A percentile compares a stretch with the other conserved stretches of the same genome.
These are phyloP conservation scores for Eristalis tenax DNA, from an alignment of 2,888 invertebrate species.

Conservation along the genomic window DNA sequence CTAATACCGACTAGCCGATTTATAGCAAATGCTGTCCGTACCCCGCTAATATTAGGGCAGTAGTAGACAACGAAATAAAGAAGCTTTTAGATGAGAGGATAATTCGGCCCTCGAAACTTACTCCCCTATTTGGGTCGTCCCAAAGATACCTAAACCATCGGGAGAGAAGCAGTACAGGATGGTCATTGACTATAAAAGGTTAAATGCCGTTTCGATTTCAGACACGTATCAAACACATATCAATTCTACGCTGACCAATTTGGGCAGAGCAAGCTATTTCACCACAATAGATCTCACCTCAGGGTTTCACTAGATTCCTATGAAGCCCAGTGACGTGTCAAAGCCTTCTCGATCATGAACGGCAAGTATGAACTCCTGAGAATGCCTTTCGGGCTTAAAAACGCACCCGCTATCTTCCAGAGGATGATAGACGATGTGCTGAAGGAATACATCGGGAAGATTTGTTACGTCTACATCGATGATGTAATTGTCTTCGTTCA, in stretches of 20 bases:
- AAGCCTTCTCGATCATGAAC: too few relatives aligned
- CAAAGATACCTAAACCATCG: constrained; percentile 67
- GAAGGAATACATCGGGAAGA: constrained; percentile 46
- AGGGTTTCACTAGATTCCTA: too few relatives aligned
- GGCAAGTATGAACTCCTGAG: too few relatives aligned
- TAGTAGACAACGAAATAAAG: constrained; percentile 76
- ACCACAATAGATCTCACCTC: too few relatives aligned
- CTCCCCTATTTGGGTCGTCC: constrained; percentile 73
- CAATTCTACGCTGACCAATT: constrained; percentile 54
- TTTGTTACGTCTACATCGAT: neutral
- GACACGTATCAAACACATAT: constrained; percentile 39
- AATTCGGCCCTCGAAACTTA: constrained; percentile 74
- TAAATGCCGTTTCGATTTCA: too few relatives aligned
- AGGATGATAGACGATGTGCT: constrained; percentile 71
- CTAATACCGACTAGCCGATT: constrained; percentile 73
- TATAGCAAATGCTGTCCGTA: constrained; percentile 77
- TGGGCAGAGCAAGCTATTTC: constrained; percentile 68
- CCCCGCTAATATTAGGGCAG: constrained; percentile 76
- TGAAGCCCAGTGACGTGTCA: too few relatives aligned
- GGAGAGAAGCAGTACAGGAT: constrained; percentile 68
- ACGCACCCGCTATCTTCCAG: too few relatives aligned
- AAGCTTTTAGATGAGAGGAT: constrained; percentile 75
- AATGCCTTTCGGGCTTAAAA: too few relatives aligned
- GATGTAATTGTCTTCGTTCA: neutral
- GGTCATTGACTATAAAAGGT: constrained; percentile 69